phyloP scores from a whole-genome alignment of 2,797 vertebrate genomes.

The Alfaro cultratus region DNA sequence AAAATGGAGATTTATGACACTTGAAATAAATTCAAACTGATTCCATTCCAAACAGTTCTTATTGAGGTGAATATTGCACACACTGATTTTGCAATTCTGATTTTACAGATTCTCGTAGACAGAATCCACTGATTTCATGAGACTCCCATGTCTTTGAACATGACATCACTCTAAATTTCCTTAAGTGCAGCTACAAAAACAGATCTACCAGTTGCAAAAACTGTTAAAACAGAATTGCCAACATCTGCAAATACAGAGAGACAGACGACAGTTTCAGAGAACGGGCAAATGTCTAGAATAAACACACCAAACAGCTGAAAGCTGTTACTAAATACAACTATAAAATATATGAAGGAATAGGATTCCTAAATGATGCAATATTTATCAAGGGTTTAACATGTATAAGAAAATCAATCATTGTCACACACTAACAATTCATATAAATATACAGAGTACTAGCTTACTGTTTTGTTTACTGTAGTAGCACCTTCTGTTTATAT shows the following conservation, averaged over 20 bases:
- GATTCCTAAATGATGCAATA: constrained; percentile 13
- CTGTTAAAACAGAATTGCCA: neutral
- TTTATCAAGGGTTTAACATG: constrained; percentile 1
- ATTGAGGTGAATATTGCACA: neutral
- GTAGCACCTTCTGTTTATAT: constrained; percentile 88
- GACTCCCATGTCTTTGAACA: neutral
- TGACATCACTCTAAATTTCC: constrained; percentile 1
- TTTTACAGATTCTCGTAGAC: neutral
- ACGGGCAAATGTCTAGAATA: neutral
- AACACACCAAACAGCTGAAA: constrained; percentile 10
- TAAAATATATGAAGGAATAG: neutral
- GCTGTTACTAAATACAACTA: constrained; percentile 9
- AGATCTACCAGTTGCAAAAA: neutral
- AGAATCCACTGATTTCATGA: neutral
- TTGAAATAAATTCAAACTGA: neutral
- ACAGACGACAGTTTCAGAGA: constrained; percentile 38
- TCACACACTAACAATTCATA: constrained; percentile 20
- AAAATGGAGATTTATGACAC: neutral
- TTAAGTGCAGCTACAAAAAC: neutral
- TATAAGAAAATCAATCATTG: neutral
- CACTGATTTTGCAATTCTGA: neutral
- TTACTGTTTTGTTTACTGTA: constrained; percentile 74
- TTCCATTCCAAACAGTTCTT: neutral
- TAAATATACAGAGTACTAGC: constrained; percentile 56
- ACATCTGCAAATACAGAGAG: constrained; percentile 14